Evolutionary conservation across 2,888 invertebrate species (phyloP).

Genomic region (Meteorus cinctellus): DNA sequence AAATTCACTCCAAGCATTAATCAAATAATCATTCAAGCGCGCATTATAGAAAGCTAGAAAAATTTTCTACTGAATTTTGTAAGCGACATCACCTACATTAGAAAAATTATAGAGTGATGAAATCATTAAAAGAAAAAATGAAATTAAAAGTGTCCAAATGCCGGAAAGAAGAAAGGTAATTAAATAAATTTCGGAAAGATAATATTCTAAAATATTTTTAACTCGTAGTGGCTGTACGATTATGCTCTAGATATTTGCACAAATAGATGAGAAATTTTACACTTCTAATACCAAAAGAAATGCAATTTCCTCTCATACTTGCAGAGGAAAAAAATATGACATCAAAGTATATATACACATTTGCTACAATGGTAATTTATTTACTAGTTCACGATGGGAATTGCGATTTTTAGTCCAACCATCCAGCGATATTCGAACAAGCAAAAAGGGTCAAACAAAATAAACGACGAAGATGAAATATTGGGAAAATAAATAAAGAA

Average conservation of each 20-base stretch:
- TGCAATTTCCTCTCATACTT: too few relatives aligned
- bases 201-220: neutral
- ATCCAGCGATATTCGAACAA: neutral
- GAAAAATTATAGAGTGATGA: neutral
- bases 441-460: neutral
- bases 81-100: constrained; percentile 25
- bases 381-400: neutral
- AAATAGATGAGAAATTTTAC: neutral
- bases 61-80: constrained; percentile 52
- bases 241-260: neutral
- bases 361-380: too few relatives aligned
- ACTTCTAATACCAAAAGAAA: too few relatives aligned
- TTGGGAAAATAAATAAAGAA: neutral
- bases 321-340: too few relatives aligned
- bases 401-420: neutral
- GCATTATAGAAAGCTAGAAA: neutral
- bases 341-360: too few relatives aligned
- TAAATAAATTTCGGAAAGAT: neutral
- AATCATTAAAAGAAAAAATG: neutral
- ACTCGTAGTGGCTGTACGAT: constrained; percentile 3
- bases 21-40: neutral
- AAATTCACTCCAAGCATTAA: constrained; percentile 50
- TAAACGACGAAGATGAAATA: neutral
- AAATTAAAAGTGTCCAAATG: neutral
- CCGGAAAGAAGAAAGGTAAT: neutral